Conservation (phyloP, 2,888 invertebrate genomes). For the Drosophila neonasuta region DNA sequence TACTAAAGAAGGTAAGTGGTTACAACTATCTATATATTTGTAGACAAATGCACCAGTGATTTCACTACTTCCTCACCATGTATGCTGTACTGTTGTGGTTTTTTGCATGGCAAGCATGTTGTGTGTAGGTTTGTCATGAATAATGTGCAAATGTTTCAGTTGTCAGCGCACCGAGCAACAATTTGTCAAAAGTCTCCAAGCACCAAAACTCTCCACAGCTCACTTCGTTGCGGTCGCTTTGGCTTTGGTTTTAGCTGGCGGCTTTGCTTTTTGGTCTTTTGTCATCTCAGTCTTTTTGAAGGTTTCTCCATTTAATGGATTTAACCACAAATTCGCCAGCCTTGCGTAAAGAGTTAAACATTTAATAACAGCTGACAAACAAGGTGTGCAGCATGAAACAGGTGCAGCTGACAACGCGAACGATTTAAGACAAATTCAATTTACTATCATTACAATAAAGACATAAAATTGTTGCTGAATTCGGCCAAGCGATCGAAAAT, state of each 20-base stretch:
- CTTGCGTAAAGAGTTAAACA: not conserved
- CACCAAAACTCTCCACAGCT: conserved; percentile 2
- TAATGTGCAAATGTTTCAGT: conserved; percentile 53
- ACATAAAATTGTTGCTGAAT: conserved; percentile 43
- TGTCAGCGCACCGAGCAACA: conserved; percentile 70
- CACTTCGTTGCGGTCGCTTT: conserved; percentile 1
- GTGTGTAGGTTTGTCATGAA: conserved; percentile 61
- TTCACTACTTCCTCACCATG: not conserved
- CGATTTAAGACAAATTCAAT: conserved; percentile 50
- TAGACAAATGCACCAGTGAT: not conserved
- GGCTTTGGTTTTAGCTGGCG: conserved; percentile 29
- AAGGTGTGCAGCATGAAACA: conserved; percentile 7
- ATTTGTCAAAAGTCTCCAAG: conserved; percentile 69
- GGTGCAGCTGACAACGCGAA: conserved; percentile 29
- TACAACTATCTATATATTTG: not conserved
- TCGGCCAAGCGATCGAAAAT: conserved; percentile 33
- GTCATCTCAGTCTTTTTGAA: conserved; percentile 9
- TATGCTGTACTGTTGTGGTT: not conserved
- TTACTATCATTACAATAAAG: conserved; percentile 61
- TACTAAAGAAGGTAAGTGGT: no score
- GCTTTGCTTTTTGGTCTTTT: conserved; percentile 50
- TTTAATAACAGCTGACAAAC: conserved; percentile 14
- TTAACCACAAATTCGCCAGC: conserved; percentile 4
- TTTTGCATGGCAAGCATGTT: conserved; percentile 29
- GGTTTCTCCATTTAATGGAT: conserved; percentile 3